These are phyloP conservation scores for Coleophora flavipennella DNA, from an alignment of 2,888 invertebrate genomes.

Conservation along the genomic window DNA sequence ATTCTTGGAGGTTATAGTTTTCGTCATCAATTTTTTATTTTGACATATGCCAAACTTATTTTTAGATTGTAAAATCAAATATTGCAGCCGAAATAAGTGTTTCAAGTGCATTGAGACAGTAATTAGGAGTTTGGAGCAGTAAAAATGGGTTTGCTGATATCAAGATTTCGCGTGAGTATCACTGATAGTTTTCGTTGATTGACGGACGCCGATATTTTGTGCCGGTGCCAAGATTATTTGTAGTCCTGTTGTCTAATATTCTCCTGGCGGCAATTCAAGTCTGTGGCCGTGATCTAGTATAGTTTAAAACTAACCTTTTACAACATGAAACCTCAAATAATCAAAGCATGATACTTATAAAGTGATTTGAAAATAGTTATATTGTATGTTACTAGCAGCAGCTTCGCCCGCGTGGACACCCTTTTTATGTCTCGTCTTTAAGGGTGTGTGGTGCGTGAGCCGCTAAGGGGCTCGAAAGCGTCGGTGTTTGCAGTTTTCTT, in stretches of 20 bases:
- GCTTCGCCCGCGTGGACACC: too few species aligned
- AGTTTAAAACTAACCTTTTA: constrained; percentile 1
- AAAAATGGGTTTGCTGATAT: constrained; percentile 76
- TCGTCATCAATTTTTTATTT: constrained; percentile 46
- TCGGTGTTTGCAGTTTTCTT: too few species aligned
- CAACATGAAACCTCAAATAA: not conserved
- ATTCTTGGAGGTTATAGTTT: constrained; percentile 45
- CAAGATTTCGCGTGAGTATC: constrained; percentile 78
- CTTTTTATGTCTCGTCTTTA: too few species aligned
- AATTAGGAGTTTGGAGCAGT: constrained; percentile 8
- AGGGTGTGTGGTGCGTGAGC: too few species aligned
- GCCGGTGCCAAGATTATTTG: constrained; percentile 54
- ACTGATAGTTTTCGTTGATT: constrained; percentile 9
- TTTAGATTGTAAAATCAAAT: constrained; percentile 41
- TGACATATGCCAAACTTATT: constrained; percentile 54
- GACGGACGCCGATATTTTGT: not conserved
- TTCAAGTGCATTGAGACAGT: constrained; percentile 17
- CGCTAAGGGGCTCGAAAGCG: too few species aligned
- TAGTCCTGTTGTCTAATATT: constrained; percentile 27
- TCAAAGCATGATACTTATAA: too few species aligned
- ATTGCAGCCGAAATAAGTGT: constrained; percentile 26
- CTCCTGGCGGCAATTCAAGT: constrained; percentile 61
- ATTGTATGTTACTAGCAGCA: too few species aligned
- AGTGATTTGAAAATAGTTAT: too few species aligned
- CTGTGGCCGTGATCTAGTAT: constrained; percentile 40